A percentile compares a stretch with the other conserved stretches of the same genome.
These are phyloP conservation scores for Dendrolimus houi DNA, from an alignment of 2,888 invertebrate genomes.

Conservation along the genomic window DNA sequence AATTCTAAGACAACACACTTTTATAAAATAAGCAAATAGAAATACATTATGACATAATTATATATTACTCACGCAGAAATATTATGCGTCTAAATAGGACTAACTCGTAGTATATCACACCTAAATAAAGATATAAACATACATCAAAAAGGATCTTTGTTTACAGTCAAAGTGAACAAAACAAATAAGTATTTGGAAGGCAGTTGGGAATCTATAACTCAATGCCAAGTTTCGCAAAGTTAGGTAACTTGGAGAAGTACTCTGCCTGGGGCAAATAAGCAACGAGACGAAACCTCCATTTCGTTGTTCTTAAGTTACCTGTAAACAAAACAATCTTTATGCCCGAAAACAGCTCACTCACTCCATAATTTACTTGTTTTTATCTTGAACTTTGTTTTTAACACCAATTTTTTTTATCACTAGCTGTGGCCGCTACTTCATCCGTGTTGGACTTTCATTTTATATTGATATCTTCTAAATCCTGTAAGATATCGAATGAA, in stretches of 20 bases:
- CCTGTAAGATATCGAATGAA: no score
- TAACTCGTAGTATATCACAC: not conserved
- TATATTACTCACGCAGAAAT: no score
- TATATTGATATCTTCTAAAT: no score
- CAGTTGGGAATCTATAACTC: conserved; percentile 73
- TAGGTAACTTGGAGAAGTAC: conserved; percentile 58
- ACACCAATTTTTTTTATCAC: not conserved
- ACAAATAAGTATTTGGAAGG: conserved; percentile 69
- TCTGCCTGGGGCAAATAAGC: conserved; percentile 47
- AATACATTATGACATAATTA: no score
- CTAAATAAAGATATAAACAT: not conserved
- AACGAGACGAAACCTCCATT: conserved; percentile 48
- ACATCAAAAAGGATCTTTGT: conserved; percentile 54
- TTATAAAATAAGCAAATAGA: no score
- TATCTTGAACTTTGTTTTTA: not conserved
- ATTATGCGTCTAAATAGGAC: no score
- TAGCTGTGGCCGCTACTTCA: no score
- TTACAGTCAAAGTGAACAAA: conserved; percentile 63
- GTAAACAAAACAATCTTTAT: conserved; percentile 52
- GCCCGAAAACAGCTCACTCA: not conserved
- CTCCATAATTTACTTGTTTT: conserved; percentile 1
- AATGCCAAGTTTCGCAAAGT: conserved; percentile 67
- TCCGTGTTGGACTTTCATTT: no score
- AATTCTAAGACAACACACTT: no score
- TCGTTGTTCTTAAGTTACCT: conserved; percentile 55